Conservation (phyloP, 2,113 vertebrate genomes). For the Irena cyanogastra region DNA sequence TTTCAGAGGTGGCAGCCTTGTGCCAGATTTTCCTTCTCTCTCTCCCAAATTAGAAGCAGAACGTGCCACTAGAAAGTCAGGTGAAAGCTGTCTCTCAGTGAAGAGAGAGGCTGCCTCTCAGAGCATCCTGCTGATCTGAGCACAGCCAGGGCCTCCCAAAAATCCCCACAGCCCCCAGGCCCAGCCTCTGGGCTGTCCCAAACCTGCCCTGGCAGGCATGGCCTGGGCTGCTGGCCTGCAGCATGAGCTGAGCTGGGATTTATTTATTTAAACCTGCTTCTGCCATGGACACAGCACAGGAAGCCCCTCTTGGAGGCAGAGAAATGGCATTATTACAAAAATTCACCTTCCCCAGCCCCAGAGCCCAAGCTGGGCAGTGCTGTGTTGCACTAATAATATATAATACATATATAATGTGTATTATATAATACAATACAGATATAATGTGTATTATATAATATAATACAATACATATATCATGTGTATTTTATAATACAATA, state of each 20-base stretch:
- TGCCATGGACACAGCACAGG: background rate
- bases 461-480: no score
- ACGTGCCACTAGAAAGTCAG: conserved; percentile 53
- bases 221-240: fast-evolving
- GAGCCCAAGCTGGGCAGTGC: background rate
- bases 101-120: background rate
- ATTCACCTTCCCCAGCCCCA: background rate
- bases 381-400: background rate
- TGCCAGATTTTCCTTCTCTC: conserved; percentile 26
- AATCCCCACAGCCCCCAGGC: background rate
- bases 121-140: background rate
- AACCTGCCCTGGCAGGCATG: background rate
- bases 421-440: no score
- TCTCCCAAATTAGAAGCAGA: conserved; percentile 52
- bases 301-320: background rate
- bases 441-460: no score
- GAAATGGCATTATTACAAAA: background rate
- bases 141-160: background rate
- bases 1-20: conserved; percentile 32
- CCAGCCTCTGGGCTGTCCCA: background rate
- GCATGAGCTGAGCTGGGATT: background rate
- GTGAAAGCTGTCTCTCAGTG: conserved; percentile 46
- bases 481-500: no score
- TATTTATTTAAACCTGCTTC: background rate
- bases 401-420: no score